Evolutionary conservation across 2,797 vertebrate species (phyloP).

Genomic region (Macroramphosus scolopax): DNA sequence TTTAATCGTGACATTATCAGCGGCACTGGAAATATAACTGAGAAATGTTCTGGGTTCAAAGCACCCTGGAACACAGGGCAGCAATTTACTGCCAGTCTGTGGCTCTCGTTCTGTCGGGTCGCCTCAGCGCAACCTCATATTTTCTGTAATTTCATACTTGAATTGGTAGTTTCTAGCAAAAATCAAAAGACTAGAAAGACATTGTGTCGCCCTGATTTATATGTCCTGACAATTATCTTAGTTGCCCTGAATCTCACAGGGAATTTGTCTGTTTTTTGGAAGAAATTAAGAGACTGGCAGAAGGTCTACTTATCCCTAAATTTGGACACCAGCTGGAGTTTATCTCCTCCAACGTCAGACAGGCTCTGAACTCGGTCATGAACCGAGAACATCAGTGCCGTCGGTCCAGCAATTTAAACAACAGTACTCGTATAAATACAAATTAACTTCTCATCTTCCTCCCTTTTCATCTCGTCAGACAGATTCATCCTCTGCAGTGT

Average conservation of each 20-base stretch:
- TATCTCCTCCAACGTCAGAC: slow-evolving; percentile 32
- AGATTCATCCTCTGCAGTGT: slow-evolving; percentile 7
- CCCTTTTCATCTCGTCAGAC: slow-evolving; percentile 9
- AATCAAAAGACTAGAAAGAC: slow-evolving; percentile 14
- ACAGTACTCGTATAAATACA: slow-evolving; percentile 38
- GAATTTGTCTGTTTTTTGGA: slow-evolving; percentile 23
- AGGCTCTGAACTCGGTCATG: slow-evolving; percentile 25
- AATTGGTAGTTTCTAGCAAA: slow-evolving; percentile 31
- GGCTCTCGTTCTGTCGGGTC: slow-evolving; percentile 25
- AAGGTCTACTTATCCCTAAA: slow-evolving; percentile 27
- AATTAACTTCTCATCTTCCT: slow-evolving; percentile 27
- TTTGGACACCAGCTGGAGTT: slow-evolving; percentile 34
- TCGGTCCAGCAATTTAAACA: slow-evolving; percentile 24
- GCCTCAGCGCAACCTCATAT: slow-evolving; percentile 27
- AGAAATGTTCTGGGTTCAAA: slow-evolving; percentile 44
- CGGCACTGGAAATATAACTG: slow-evolving; percentile 37
- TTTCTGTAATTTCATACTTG: slow-evolving; percentile 40
- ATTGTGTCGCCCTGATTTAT: slow-evolving; percentile 20
- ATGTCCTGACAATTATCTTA: slow-evolving; percentile 31
- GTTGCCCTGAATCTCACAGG: slow-evolving; percentile 19
- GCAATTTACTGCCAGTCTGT: slow-evolving; percentile 36
- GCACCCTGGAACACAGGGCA: slow-evolving; percentile 31
- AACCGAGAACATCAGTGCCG: slow-evolving; percentile 23
- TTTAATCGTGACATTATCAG: slow-evolving; percentile 64
- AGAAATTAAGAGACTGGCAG: slow-evolving; percentile 19